Evolutionary conservation across 2,113 vertebrate genomes (phyloP).

Genomic region (Psophia crepitans): DNA sequence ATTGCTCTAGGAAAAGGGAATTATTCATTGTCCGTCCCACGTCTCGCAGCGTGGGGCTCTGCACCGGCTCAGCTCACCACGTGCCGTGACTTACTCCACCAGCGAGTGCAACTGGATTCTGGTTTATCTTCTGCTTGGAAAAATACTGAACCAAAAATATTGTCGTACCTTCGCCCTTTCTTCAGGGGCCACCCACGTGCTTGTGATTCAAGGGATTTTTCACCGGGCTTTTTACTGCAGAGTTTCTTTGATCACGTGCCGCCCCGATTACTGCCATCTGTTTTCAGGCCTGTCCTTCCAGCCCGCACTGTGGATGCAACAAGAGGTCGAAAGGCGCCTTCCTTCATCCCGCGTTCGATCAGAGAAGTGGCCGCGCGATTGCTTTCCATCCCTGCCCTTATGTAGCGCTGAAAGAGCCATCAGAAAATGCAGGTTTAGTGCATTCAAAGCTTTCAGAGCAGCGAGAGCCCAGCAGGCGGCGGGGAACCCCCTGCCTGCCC

Average conservation of each 20-base stretch:
- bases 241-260: not conserved
- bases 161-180: not conserved
- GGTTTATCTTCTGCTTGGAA: not conserved
- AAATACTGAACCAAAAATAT: not conserved
- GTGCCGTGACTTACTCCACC: not conserved
- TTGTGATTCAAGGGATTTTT: not conserved
- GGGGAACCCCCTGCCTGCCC: not conserved
- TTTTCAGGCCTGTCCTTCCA: not conserved
- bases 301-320: not conserved
- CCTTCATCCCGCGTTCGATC: not conserved
- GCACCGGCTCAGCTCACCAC: not conserved
- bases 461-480: not conserved
- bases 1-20: not conserved
- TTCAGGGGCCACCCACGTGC: not conserved
- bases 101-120: not conserved
- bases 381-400: not conserved
- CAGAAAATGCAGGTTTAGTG: not conserved
- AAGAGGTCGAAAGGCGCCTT: not conserved
- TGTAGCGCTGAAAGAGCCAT: not conserved
- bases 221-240: not conserved
- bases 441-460: not conserved
- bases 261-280: not conserved
- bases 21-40: not conserved
- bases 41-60: not conserved
- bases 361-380: not conserved